phyloP scores from a whole-genome alignment of 2,888 invertebrate genomes.

The Drosophila suboccidentalis region DNA sequence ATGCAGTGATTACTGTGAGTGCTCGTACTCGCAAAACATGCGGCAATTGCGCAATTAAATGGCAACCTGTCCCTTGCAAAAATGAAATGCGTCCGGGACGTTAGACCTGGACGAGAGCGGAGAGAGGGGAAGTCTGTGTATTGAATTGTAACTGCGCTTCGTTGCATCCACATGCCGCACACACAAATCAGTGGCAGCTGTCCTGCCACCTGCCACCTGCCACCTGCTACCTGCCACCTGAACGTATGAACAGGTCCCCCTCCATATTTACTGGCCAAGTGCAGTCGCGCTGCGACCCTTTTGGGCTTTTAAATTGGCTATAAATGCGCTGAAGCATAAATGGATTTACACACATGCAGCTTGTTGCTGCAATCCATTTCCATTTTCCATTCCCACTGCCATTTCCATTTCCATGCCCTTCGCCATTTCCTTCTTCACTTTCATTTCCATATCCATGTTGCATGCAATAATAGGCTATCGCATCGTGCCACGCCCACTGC shows the following conservation, averaged over 20 bases:
- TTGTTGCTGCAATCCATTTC: conserved; percentile 67
- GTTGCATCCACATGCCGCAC: conserved; percentile 34
- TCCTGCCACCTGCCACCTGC: conserved; percentile 19
- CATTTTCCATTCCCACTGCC: conserved; percentile 40
- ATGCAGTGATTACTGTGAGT: conserved; percentile 14
- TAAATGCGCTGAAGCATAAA: conserved; percentile 78
- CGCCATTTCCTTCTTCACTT: conserved; percentile 51
- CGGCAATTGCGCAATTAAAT: conserved; percentile 76
- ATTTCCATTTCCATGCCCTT: conserved; percentile 6
- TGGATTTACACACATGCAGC: conserved; percentile 78
- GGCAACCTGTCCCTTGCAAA: background rate
- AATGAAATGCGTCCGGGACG: conserved; percentile 21
- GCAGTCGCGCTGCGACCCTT: conserved; percentile 29
- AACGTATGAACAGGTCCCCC: background rate
- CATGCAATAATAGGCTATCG: conserved; percentile 58
- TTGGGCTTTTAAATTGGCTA: conserved; percentile 72
- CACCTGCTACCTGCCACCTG: background rate
- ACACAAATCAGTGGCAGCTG: conserved; percentile 49
- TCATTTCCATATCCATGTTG: conserved; percentile 66
- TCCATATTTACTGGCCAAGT: conserved; percentile 11
- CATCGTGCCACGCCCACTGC: conserved; percentile 17
- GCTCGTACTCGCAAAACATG: conserved; percentile 67
- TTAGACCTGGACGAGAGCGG: conserved; percentile 5
- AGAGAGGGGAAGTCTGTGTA: conserved; percentile 26
- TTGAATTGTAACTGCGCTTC: conserved; percentile 48